A percentile compares a stretch with the other conserved stretches of the same genome.
Conservation (phyloP, 2,113 vertebrate species). For the Coturnix japonica region DNA sequence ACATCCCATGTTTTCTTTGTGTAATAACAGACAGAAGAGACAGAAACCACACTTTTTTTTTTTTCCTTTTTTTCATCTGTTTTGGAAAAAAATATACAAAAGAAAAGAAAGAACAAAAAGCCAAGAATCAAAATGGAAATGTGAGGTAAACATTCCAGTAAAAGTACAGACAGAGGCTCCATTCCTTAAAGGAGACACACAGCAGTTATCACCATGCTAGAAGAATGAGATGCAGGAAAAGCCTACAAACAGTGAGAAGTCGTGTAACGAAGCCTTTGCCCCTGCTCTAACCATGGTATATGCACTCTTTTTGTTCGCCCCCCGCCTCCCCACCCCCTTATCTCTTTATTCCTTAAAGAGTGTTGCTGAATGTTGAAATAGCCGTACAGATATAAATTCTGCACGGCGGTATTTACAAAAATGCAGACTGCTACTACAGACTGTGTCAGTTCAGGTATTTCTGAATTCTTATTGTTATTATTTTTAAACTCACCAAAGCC, state of each 20-base stretch:
- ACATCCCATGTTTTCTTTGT: not conserved
- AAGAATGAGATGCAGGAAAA: conserved; percentile 79
- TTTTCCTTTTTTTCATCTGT: conserved; percentile 73
- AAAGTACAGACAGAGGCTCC: conserved; percentile 73
- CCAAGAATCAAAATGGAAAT: conserved; percentile 71
- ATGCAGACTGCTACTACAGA: conserved; percentile 27
- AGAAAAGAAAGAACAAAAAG: conserved; percentile 69
- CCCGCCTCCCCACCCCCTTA: not conserved
- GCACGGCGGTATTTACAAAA: conserved; percentile 68
- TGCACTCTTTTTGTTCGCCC: not conserved
- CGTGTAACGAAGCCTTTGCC: conserved; percentile 64
- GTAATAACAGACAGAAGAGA: not conserved
- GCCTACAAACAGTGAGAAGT: conserved; percentile 67
- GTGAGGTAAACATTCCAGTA: conserved; percentile 78
- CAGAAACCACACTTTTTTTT: conserved; percentile 35
- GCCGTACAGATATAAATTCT: conserved; percentile 74
- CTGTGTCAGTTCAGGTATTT: not conserved
- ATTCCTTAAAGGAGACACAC: conserved; percentile 71
- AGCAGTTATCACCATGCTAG: conserved; percentile 79
- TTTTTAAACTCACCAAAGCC: not conserved
- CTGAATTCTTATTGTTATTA: too few species aligned
- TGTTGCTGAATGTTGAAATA: conserved; percentile 72
- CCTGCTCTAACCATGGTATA: conserved; percentile 26
- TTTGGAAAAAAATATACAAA: conserved; percentile 81
- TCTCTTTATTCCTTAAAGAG: conserved; percentile 56